A percentile compares a stretch with the other conserved stretches of the same genome.
phyloP scores from a whole-genome alignment of 2,888 invertebrate genomes.

The Deroplatys truncata region DNA sequence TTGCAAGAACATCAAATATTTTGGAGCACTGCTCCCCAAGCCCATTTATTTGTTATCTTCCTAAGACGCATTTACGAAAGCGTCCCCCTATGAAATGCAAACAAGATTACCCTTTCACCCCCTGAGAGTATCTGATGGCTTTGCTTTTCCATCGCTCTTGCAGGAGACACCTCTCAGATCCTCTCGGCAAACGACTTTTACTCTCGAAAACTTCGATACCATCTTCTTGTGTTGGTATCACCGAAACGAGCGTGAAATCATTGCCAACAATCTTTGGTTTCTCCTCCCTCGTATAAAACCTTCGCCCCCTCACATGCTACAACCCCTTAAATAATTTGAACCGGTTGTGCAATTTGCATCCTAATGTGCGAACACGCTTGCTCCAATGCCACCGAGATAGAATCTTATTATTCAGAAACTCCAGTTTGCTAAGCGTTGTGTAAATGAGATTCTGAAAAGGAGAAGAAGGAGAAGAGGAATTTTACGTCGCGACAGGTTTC shows the following conservation, averaged over 20 bases:
- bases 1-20: background rate
- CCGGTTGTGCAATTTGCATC: conserved; percentile 7
- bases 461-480: background rate
- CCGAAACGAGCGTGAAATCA: background rate
- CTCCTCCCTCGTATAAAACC: background rate
- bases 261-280: conserved; percentile 5
- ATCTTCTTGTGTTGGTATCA: background rate
- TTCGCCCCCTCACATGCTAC: background rate
- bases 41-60: background rate
- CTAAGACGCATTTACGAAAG: background rate
- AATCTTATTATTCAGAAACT: background rate
- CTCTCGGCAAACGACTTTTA: background rate
- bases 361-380: background rate
- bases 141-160: background rate
- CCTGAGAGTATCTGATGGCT: background rate
- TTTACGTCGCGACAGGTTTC: background rate
- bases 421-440: background rate
- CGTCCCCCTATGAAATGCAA: background rate
- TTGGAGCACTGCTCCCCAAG: background rate
- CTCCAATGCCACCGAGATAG: background rate
- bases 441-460: background rate
- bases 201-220: background rate
- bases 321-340: conserved; percentile 12
- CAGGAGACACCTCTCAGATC: too few species aligned
- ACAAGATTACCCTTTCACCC: background rate